These are phyloP conservation scores for Lagocephalus sceleratus DNA, from an alignment of 2,797 vertebrate genomes.

Conservation along the genomic window DNA sequence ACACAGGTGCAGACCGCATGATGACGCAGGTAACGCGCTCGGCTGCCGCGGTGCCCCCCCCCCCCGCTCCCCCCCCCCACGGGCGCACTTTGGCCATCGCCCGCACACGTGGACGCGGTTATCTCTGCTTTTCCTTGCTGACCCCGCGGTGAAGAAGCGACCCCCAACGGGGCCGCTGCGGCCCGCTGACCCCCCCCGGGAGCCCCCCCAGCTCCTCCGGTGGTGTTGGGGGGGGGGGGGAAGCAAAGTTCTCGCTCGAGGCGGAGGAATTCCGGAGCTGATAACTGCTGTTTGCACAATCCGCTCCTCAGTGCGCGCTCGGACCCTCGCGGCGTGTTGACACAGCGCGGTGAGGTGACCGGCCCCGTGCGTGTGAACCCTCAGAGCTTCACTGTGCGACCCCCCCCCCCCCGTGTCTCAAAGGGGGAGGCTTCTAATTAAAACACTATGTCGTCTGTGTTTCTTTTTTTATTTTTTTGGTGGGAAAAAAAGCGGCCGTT, in stretches of 20 bases:
- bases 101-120: conserved; percentile 50
- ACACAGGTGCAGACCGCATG: conserved; percentile 89
- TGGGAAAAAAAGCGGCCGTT: conserved; percentile 55
- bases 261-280: not conserved
- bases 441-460: conserved; percentile 69
- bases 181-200: no score
- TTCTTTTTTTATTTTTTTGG: no score
- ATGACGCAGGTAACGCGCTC: conserved; percentile 86
- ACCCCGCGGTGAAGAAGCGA: conserved; percentile 16
- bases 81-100: conserved; percentile 60
- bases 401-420: conserved; percentile 59
- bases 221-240: no score
- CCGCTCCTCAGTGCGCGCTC: not conserved
- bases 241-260: no score
- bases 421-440: conserved; percentile 57
- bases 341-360: conserved; percentile 11
- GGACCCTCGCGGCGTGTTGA: not conserved
- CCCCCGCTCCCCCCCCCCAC: not conserved
- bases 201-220: no score
- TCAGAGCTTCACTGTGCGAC: conserved; percentile 31
- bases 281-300: not conserved
- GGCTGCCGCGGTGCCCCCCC: conserved; percentile 10
- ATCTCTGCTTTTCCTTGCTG: conserved; percentile 48
- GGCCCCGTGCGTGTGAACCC: conserved; percentile 1
- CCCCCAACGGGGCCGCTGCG: no score